Evolutionary conservation across 2,113 vertebrate species (phyloP), one percentile per base, ranked within the genome.

Genomic region (Catagonus wagneri): DNA sequence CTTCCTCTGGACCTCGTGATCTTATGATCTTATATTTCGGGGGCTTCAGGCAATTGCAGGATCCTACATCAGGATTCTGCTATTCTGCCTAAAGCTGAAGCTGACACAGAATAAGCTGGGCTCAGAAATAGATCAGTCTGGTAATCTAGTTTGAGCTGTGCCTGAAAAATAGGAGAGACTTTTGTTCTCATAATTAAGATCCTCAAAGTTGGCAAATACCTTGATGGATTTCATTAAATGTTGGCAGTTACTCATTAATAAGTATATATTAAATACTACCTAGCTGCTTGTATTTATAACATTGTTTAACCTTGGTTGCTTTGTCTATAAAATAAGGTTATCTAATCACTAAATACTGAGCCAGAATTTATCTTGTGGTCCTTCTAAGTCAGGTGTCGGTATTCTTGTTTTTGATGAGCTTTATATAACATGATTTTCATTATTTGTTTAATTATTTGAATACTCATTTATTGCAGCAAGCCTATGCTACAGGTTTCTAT

Each of bases 221-320:
- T 85, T 83, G 13, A 75, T 36, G n/a, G 54, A 81, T 89, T 81
- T 89, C 13, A 81, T 44, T 83, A 83, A 84, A 39, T 68, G 44
- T 65, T 93, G 60, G 7, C n/a, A 54, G 63, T 80, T 91, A 92
- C 34, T 63, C 25, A 85, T 80, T n/a, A 2, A 3, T 52, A 27
- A 68, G 27, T 75, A 44, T 44, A 44, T 44, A 44, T 44, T 44
- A 44, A 44, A 44, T 44, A 44, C 4, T 44, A 44, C 44, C 44
- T 44, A 44, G 44, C 5, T 44, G 44, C 44, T 44, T 44, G 8
- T 52, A 71, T 65, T 71, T 85, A 2, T 89, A 81, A 81, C 2
- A 52, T 36, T 29, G 9, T 89, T 89, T 71, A 15, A 52, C 34
- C 27, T 95, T 32, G 19, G 44, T 89, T 89, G 17, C 12, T 69